Evolutionary conservation across 2,113 vertebrate genomes (phyloP).

Genomic region (Struthidea cinerea): DNA sequence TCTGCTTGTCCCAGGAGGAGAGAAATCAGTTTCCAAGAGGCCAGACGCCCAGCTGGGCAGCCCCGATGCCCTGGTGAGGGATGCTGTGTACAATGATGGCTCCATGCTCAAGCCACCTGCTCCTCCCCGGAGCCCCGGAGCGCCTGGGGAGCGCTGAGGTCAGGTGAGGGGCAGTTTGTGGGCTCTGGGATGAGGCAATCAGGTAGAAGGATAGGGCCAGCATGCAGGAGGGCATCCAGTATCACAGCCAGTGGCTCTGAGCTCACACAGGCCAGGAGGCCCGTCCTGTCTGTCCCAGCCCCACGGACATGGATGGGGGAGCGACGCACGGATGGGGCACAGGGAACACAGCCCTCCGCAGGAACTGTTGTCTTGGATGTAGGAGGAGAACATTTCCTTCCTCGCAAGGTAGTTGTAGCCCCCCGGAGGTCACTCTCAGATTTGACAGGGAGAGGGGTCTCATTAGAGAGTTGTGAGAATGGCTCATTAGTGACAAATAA

Average conservation of each 20-base stretch:
- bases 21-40: neutral
- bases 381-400: neutral
- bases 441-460: neutral
- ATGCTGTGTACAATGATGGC: neutral
- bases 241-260: neutral
- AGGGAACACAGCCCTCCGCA: neutral
- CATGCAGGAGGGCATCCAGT: neutral
- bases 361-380: accelerated
- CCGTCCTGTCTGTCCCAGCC: neutral
- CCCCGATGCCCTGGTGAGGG: accelerated
- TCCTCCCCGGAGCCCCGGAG: neutral
- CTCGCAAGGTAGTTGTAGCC: neutral
- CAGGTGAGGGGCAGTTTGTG: too few species aligned
- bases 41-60: neutral
- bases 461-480: neutral
- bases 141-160: neutral
- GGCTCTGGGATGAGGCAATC: neutral
- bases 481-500: neutral
- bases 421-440: neutral
- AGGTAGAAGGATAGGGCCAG: neutral
- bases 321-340: accelerated
- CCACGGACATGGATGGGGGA: neutral
- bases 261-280: accelerated
- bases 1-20: neutral
- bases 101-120: neutral